Base-by-base conservation (phyloP, 2,888 invertebrate genomes). In the Cephus pulcher region DNA sequence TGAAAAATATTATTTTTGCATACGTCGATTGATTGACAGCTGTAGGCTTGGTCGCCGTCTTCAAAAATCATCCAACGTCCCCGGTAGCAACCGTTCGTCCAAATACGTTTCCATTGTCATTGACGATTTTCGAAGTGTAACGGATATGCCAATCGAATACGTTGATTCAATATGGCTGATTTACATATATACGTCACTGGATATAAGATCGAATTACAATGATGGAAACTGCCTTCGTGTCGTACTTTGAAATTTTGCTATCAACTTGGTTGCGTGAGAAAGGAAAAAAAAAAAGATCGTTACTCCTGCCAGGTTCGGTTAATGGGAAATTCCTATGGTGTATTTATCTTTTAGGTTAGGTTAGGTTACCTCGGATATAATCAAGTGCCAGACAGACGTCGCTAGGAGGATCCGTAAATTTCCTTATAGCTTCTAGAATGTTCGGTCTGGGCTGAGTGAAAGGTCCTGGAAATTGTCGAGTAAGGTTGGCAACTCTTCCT, bases 1-100 rank as follows among this genome's bases (percentile, higher is more conserved):
- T 86, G 85, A 82, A 87, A 88, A 88, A 88, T 88, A 88, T 88
- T 88, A 86, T 88, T 86, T 84, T 82, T 86, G 86, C 87, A 88
- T 88, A 88, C 56, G 56, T 56, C 56, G 1, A 56, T 23, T 23
- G 56, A 56, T 56, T 56, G 56, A 56, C 56, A 56, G 56, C 56
- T 56, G 40, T 6, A 1, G 15, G 56, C 23, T 56, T 56, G 56
- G 23, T 56, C 56, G 56, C 2, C 23, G 2, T 56, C 56, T 56
- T 56, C 23, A 23, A 23, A 23, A 56, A 56, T 56, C 56, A 23
- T 9, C 23, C 9, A 56, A 9, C 15, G 6, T 56, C 23, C 56
- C 56, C 23, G 23, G 23, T 9, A 15, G 56, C 56, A 23, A 56
- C 23, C 56, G 56, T 56, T 56, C 56, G 56, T 9, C 23, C 23